phyloP scores from a whole-genome alignment of 1,140 invertebrate genomes.

The Aporrectodea caliginosa region DNA sequence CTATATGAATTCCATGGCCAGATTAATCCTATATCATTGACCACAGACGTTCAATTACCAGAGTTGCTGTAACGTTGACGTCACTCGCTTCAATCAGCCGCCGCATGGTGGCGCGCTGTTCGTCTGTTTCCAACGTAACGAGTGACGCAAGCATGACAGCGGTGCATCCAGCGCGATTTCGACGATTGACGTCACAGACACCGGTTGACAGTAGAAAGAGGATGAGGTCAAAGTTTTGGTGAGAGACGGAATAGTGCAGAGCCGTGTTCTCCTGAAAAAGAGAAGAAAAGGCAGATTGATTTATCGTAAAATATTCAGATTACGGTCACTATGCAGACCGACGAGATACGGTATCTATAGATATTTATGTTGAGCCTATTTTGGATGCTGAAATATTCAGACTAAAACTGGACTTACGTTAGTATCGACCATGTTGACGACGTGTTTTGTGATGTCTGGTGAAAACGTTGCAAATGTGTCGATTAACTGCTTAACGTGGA shows the following conservation, averaged over 20 bases:
- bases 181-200: conserved; percentile 80
- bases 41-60: too few relatives aligned
- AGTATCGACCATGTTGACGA: conserved; percentile 78
- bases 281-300: not conserved
- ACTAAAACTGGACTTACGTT: conserved; percentile 63
- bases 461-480: conserved; percentile 79
- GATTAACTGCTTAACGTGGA: conserved; percentile 78
- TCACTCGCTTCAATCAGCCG: conserved; percentile 79
- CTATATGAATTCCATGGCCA: too few relatives aligned
- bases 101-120: conserved; percentile 72
- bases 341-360: not conserved
- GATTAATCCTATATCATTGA: too few relatives aligned
- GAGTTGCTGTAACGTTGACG: conserved; percentile 78
- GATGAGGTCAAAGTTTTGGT: conserved; percentile 89
- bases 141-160: conserved; percentile 86
- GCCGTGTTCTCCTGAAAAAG: conserved; percentile 77
- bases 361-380: not conserved
- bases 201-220: conserved; percentile 85
- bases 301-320: not conserved
- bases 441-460: conserved; percentile 67
- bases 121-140: conserved; percentile 70
- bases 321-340: not conserved
- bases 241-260: conserved; percentile 90
- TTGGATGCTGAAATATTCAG: not conserved
- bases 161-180: conserved; percentile 87